These are phyloP conservation scores for Patella vulgata DNA, from an alignment of 1,140 invertebrate genomes.

Conservation along the genomic window DNA sequence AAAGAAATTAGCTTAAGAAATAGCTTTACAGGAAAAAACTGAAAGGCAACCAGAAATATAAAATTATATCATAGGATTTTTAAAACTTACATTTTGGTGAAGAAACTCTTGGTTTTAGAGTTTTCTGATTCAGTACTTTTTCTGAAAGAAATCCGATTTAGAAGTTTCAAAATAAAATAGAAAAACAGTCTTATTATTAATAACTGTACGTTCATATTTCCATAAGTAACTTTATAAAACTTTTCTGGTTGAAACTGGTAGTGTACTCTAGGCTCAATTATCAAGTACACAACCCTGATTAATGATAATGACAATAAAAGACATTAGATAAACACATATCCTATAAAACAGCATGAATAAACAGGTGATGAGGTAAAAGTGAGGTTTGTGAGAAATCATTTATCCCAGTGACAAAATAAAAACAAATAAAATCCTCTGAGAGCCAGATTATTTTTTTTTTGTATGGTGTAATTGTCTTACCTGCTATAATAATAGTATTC, in stretches of 20 bases:
- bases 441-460: too few species aligned
- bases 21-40: too few species aligned
- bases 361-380: too few species aligned
- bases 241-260: neutral
- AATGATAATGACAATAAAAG: slow-evolving; percentile 14
- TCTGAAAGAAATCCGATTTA: slow-evolving; percentile 49
- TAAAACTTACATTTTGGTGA: slow-evolving; percentile 53
- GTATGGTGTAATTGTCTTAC: slow-evolving; percentile 35
- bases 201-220: neutral
- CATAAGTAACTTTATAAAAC: neutral
- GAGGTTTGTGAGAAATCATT: too few species aligned
- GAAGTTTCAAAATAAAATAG: slow-evolving; percentile 19
- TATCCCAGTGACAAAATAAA: too few species aligned
- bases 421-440: too few species aligned
- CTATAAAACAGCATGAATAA: too few species aligned
- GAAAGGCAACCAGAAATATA: too few species aligned
- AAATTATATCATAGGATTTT: too few species aligned
- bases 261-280: neutral
- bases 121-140: slow-evolving; percentile 58
- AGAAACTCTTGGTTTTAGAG: slow-evolving; percentile 47
- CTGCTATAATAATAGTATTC: slow-evolving; percentile 65
- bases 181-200: neutral
- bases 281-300: too few species aligned
- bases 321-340: neutral
- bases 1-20: too few species aligned